Percentiles rank a stretch among this genome's conserved stretches.
phyloP scores from a whole-genome alignment of 2,113 vertebrate species.

The Perca flavescens region DNA sequence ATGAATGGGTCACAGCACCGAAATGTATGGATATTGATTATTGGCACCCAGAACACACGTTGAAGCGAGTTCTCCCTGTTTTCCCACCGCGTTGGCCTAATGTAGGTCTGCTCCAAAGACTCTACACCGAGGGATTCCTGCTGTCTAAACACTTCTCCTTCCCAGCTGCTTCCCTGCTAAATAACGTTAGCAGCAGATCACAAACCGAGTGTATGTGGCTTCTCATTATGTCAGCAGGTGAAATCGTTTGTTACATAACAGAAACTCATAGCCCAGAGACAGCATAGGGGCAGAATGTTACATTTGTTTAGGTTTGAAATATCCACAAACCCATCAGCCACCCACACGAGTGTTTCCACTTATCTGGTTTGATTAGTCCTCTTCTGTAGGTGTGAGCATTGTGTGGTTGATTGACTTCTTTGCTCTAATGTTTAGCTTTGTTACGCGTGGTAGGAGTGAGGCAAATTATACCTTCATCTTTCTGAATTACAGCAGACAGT shows the following conservation, averaged over 20 bases:
- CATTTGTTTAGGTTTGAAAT: neutral
- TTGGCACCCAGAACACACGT: no score
- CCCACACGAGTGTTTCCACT: slow-evolving; percentile 39
- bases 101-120: no score
- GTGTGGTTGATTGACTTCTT: neutral
- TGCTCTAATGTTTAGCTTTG: neutral
- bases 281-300: neutral
- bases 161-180: neutral
- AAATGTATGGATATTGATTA: no score
- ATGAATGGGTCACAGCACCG: no score
- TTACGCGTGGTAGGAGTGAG: neutral
- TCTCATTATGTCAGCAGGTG: slow-evolving; percentile 2
- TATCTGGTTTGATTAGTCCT: slow-evolving; percentile 5
- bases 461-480: slow-evolving; percentile 19
- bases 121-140: neutral
- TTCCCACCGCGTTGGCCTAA: no score
- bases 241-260: neutral
- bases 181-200: neutral
- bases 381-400: slow-evolving; percentile 15
- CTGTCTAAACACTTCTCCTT: neutral
- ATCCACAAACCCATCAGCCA: neutral
- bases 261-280: neutral
- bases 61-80: no score
- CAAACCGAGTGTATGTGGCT: neutral
- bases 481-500: neutral